Evolutionary conservation across 2,888 invertebrate species (phyloP).

Genomic region (Amorpha juglandis): DNA sequence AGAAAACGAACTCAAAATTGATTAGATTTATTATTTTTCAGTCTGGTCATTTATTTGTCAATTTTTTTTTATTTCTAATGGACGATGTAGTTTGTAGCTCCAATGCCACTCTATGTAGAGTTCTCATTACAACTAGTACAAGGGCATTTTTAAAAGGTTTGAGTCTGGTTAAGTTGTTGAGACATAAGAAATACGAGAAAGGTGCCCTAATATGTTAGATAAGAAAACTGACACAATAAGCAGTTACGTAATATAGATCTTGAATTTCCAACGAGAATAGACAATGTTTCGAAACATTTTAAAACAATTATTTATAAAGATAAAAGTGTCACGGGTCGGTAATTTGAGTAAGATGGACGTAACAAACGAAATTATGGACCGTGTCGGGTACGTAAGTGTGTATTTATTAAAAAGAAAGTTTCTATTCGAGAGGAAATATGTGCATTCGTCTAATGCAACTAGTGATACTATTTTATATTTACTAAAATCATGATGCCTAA

Average conservation of each 20-base stretch:
- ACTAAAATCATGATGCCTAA: too few relatives aligned
- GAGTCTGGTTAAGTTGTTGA: not conserved
- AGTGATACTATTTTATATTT: too few relatives aligned
- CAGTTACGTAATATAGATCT: not conserved
- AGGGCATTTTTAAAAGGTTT: too few relatives aligned
- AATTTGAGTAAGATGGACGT: conserved; percentile 9
- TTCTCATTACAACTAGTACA: too few relatives aligned
- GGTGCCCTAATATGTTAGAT: not conserved
- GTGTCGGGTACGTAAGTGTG: not conserved
- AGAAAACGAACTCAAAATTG: too few relatives aligned
- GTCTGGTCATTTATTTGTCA: too few relatives aligned
- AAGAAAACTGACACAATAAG: not conserved
- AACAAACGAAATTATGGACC: conserved; percentile 2
- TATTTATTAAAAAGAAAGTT: not conserved
- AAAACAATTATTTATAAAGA: conserved; percentile 2
- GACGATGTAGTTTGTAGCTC: too few relatives aligned
- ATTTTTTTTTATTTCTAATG: too few relatives aligned
- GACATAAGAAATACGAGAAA: not conserved
- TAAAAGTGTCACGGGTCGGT: not conserved
- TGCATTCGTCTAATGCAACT: too few relatives aligned
- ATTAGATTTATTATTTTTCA: too few relatives aligned
- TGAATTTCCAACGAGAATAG: conserved; percentile 12
- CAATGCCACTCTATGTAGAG: too few relatives aligned
- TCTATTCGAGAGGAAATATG: not conserved
- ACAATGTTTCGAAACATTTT: conserved; percentile 9